Evolutionary conservation across 1,140 invertebrate species (phyloP).

Genomic region (Pollicipes pollicipes): DNA sequence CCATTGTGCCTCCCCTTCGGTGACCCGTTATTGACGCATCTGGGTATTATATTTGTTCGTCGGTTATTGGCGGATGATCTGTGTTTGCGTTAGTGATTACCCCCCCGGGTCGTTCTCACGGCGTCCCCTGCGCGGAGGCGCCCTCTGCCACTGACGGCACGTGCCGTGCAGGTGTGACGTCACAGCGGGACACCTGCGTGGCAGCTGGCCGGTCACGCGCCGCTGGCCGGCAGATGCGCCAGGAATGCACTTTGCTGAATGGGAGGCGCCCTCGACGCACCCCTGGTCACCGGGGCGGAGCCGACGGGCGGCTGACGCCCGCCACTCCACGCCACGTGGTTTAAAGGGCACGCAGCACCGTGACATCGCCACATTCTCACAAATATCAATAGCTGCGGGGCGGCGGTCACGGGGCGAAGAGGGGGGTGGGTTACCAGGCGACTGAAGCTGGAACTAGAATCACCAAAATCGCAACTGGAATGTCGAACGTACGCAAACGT

Average conservation of each 20-base stretch:
- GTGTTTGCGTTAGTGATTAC: background rate
- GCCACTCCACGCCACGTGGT: background rate
- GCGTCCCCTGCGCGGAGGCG: background rate
- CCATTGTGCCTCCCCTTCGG: too few species aligned
- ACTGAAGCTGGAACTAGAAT: too few species aligned
- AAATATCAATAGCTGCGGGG: background rate
- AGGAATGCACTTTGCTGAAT: background rate
- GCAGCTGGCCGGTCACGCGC: background rate
- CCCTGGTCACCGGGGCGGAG: too few species aligned
- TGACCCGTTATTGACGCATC: background rate
- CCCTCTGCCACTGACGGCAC: background rate
- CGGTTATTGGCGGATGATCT: constrained; percentile 1
- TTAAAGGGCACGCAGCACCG: background rate
- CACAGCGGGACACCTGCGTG: background rate
- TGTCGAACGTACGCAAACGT: too few species aligned
- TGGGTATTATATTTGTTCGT: background rate
- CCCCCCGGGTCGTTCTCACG: too few species aligned
- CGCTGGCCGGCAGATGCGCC: background rate
- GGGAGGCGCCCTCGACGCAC: background rate
- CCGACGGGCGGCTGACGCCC: background rate
- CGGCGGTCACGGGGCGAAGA: too few species aligned
- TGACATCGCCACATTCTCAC: background rate
- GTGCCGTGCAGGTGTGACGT: background rate
- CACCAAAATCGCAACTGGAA: too few species aligned
- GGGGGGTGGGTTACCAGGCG: too few species aligned